A percentile compares a stretch with the other conserved stretches of the same genome.
These are phyloP conservation scores for Amazona guildingii DNA, from an alignment of 2,113 vertebrate species.

Conservation along the genomic window DNA sequence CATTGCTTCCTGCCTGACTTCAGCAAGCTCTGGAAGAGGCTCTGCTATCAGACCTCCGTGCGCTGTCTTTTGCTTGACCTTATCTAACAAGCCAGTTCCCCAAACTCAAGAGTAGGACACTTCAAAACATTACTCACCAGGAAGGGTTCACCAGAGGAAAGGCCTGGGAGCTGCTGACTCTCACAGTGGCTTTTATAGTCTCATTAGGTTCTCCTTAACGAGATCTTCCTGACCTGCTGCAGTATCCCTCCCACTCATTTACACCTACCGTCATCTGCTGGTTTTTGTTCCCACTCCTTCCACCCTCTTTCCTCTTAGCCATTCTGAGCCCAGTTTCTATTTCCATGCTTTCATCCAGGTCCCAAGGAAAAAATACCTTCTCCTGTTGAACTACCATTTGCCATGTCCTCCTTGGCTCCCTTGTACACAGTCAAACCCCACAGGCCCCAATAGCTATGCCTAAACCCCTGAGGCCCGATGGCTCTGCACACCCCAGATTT, in stretches of 20 bases:
- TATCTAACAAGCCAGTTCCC: not conserved
- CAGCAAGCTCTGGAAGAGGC: not conserved
- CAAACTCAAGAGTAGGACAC: not conserved
- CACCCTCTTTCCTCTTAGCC: not conserved
- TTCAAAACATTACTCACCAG: conserved; percentile 45
- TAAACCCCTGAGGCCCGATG: rapidly evolving
- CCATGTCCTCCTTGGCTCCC: not conserved
- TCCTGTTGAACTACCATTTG: not conserved
- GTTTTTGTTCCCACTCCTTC: not conserved
- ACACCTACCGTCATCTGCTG: not conserved
- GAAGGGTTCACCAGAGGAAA: not conserved
- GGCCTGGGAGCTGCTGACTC: not conserved
- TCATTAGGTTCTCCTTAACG: not conserved
- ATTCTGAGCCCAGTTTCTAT: not conserved
- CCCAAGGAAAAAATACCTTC: not conserved
- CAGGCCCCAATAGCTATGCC: not conserved
- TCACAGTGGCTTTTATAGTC: conserved; percentile 11
- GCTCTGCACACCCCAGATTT: not conserved
- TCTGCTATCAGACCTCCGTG: not conserved
- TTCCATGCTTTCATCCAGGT: not conserved
- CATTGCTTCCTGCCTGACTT: not conserved
- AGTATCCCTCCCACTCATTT: not conserved
- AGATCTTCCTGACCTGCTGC: conserved; percentile 3
- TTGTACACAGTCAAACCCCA: rapidly evolving
- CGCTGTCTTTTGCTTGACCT: not conserved